Conservation (phyloP, 2,113 vertebrate genomes). For the Corythoichthys haematopterus region DNA sequence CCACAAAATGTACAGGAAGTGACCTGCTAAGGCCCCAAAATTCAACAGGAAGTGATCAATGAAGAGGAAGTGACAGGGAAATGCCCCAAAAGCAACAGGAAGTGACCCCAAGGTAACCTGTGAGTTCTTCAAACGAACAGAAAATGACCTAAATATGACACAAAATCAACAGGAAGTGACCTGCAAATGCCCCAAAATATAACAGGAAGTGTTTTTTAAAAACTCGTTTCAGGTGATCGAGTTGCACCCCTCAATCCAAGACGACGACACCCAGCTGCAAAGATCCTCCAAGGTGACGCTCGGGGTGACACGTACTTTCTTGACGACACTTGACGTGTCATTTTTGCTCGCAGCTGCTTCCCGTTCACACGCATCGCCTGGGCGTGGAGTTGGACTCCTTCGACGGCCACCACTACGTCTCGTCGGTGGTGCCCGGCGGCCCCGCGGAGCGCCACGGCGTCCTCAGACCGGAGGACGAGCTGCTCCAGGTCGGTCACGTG, state of each 20-base stretch:
- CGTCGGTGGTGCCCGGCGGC: conserved; percentile 83
- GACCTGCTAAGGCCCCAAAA: too few species aligned
- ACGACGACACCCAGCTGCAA: conserved; percentile 85
- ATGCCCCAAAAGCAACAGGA: too few species aligned
- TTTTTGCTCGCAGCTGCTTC: conserved; percentile 75
- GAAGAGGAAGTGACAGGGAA: too few species aligned
- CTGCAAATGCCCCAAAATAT: too few species aligned
- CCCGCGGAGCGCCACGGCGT: conserved; percentile 77
- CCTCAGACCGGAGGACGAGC: conserved; percentile 87
- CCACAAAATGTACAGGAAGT: too few species aligned
- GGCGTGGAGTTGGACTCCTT: conserved; percentile 93
- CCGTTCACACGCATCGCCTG: conserved; percentile 87
- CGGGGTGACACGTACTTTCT: neutral
- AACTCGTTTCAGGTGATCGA: conserved; percentile 75
- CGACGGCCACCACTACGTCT: conserved; percentile 94
- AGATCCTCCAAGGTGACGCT: conserved; percentile 87
- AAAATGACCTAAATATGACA: too few species aligned
- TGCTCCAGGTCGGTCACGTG: conserved; percentile 59
- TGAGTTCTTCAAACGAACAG: too few species aligned
- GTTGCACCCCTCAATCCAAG: conserved; percentile 80
- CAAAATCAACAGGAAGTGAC: too few species aligned
- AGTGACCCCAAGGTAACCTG: too few species aligned
- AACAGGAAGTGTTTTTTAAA: conserved; percentile 5
- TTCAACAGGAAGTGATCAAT: too few species aligned
- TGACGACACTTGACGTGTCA: neutral